A percentile compares a stretch with the other conserved stretches of the same genome.
phyloP scores from a whole-genome alignment of 1,140 invertebrate species.

The Melanaphis sacchari region DNA sequence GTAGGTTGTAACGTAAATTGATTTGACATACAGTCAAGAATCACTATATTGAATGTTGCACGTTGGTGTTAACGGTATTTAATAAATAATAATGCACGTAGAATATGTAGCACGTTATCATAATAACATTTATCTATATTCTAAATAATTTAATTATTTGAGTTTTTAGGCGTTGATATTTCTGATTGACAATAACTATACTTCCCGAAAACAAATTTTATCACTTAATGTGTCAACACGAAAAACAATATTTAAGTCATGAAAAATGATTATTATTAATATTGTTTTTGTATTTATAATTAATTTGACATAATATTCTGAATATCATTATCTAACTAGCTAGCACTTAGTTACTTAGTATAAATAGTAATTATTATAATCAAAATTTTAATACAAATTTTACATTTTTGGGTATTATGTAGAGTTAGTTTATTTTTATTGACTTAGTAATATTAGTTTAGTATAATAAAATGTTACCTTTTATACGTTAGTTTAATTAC shows the following conservation, averaged over 20 bases:
- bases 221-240: background rate
- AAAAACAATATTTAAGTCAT: background rate
- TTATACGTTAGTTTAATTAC: background rate
- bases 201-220: background rate
- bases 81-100: background rate
- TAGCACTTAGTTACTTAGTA: background rate
- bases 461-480: background rate
- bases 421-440: background rate
- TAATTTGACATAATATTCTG: background rate
- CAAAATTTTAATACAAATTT: background rate
- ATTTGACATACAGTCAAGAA: too few species aligned
- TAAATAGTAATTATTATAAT: background rate
- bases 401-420: background rate
- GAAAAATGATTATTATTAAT: background rate
- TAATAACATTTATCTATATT: background rate
- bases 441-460: background rate
- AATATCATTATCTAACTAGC: background rate
- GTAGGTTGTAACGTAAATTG: too few species aligned
- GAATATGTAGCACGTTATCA: background rate
- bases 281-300: background rate
- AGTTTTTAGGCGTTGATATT: background rate
- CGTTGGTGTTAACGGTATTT: background rate
- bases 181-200: background rate
- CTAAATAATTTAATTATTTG: background rate
- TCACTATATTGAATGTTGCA: too few species aligned